Evolutionary conservation across 2,888 invertebrate genomes (phyloP).

Genomic region (Mesopsocus fuscifrons): DNA sequence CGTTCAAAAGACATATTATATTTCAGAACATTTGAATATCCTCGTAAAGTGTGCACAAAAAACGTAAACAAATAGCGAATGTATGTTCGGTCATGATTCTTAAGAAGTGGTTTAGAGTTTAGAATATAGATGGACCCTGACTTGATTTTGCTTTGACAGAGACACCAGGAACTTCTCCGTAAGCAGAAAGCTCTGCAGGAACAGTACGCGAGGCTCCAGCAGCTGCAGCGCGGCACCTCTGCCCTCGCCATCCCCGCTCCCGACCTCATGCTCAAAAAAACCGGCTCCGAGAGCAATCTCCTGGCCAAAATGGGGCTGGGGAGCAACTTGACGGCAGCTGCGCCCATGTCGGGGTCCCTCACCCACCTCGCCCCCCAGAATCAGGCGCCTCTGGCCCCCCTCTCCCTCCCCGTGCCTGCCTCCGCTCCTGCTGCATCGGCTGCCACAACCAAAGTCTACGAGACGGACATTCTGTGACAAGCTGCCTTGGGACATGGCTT

Average conservation of each 20-base stretch:
- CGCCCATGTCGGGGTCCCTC: conserved; percentile 37
- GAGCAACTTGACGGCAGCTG: conserved; percentile 26
- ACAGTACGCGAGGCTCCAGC: conserved; percentile 76
- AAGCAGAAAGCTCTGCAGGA: conserved; percentile 81
- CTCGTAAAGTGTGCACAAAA: too few relatives aligned
- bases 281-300: conserved; percentile 74
- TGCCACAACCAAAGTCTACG: conserved; percentile 66
- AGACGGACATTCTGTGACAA: conserved; percentile 90
- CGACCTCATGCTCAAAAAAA: conserved; percentile 49
- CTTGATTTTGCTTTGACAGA: too few relatives aligned
- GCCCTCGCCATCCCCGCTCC: conserved; percentile 42
- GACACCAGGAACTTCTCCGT: conserved; percentile 72
- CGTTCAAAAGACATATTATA: too few relatives aligned
- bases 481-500: conserved; percentile 21
- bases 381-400: conserved; percentile 13
- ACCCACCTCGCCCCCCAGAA: conserved; percentile 35
- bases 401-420: conserved; percentile 7
- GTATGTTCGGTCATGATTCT: too few relatives aligned
- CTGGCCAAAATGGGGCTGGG: conserved; percentile 65
- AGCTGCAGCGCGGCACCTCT: conserved; percentile 55
- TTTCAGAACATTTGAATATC: too few relatives aligned
- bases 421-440: conserved; percentile 22
- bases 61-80: too few relatives aligned
- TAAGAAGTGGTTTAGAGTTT: too few relatives aligned
- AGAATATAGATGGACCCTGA: too few relatives aligned